These are phyloP conservation scores for Molanna angustata DNA, from an alignment of 2,888 invertebrate genomes.

Conservation along the genomic window DNA sequence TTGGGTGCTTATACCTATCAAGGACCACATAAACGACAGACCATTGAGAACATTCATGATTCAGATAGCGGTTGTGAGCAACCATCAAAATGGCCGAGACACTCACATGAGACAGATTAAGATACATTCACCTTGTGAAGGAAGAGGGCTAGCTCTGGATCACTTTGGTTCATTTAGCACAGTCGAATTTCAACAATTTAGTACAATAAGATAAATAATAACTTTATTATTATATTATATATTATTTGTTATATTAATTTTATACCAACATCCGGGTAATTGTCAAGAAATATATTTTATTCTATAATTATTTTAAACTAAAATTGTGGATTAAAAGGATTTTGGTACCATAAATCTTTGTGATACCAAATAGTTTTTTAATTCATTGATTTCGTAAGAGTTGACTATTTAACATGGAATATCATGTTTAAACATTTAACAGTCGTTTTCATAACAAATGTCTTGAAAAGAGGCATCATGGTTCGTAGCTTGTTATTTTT, in stretches of 20 bases:
- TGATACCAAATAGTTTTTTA: neutral
- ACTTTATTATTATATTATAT: neutral
- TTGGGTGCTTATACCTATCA: conserved; percentile 93
- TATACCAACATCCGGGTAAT: too few species aligned
- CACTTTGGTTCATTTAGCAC: conserved; percentile 77
- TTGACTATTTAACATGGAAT: too few species aligned
- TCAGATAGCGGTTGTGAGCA: conserved; percentile 93
- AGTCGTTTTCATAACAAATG: too few species aligned
- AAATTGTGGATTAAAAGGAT: neutral
- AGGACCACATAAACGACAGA: conserved; percentile 76
- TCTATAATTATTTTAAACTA: neutral
- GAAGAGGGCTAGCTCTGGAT: conserved; percentile 63
- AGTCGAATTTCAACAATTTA: conserved; percentile 77
- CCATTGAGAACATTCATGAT: conserved; percentile 95
- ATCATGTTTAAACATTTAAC: too few species aligned
- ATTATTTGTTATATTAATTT: neutral
- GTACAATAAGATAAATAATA: conserved; percentile 70
- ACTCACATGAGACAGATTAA: conserved; percentile 98
- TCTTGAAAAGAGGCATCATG: too few species aligned
- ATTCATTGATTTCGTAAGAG: neutral
- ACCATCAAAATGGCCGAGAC: conserved; percentile 98
- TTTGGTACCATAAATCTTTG: neutral
- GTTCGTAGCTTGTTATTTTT: too few species aligned
- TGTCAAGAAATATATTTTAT: neutral
- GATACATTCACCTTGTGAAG: conserved; percentile 83